These are phyloP conservation scores for Hyposoter didymator DNA, from an alignment of 2,888 invertebrate species.

Conservation along the genomic window DNA sequence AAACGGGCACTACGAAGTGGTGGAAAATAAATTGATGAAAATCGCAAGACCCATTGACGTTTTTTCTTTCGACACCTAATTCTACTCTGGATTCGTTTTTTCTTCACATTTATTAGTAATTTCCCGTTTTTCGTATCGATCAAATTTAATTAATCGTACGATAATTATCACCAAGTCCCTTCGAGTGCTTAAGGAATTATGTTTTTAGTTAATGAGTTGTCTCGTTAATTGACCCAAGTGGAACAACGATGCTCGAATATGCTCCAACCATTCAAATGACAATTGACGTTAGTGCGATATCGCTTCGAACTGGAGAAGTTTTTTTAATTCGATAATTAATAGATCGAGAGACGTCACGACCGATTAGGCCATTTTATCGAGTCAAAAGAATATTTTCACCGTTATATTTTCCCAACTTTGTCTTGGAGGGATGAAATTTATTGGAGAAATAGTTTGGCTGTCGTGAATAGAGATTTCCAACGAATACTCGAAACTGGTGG, in stretches of 20 bases:
- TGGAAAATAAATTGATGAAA: conserved; percentile 68
- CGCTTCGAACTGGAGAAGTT: background rate
- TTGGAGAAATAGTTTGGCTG: conserved; percentile 9
- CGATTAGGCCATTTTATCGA: background rate
- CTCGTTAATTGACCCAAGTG: conserved; percentile 72
- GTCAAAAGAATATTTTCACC: background rate
- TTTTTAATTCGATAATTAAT: background rate
- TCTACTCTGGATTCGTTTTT: conserved; percentile 39
- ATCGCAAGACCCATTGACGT: conserved; percentile 60
- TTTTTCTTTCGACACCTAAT: background rate
- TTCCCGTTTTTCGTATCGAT: background rate
- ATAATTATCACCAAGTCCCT: conserved; percentile 61
- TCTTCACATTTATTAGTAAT: conserved; percentile 24
- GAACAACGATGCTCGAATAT: conserved; percentile 55
- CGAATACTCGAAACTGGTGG: conserved; percentile 55
- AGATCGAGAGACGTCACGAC: conserved; percentile 8
- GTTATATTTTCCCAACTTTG: background rate
- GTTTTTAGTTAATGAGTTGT: conserved; percentile 58
- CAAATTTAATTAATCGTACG: conserved; percentile 53
- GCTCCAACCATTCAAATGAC: conserved; percentile 70
- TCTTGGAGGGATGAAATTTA: conserved; percentile 44
- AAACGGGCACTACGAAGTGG: conserved; percentile 61
- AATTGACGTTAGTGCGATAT: conserved; percentile 73
- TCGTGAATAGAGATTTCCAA: conserved; percentile 21
- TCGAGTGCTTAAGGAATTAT: conserved; percentile 45